Evolutionary conservation across 2,113 vertebrate genomes (phyloP).

Genomic region (Leucosticte australis): DNA sequence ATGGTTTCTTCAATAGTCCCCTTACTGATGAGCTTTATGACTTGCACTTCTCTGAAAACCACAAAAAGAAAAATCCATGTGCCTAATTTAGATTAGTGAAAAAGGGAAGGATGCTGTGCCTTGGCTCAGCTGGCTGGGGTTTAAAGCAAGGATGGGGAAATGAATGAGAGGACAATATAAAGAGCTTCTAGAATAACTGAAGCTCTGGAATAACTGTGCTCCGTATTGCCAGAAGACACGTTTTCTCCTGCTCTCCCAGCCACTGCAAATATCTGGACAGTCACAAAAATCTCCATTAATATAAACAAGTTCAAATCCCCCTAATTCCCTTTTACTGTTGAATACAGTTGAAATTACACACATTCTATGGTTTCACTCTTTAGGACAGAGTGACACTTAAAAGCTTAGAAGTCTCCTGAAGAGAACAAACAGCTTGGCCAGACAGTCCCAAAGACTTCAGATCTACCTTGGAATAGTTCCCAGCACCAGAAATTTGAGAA

Average conservation of each 20-base stretch:
- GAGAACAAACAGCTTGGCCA: background rate
- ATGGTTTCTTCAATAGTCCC: conserved; percentile 92
- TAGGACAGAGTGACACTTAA: background rate
- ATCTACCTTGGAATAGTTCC: background rate
- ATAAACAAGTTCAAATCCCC: background rate
- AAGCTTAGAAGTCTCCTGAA: background rate
- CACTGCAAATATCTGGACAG: background rate
- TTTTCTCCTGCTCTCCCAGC: background rate
- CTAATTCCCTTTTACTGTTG: background rate
- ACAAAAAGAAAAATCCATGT: background rate
- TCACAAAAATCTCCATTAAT: background rate
- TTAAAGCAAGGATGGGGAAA: background rate
- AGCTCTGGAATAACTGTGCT: background rate
- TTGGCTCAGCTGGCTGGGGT: background rate
- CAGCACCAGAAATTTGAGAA: background rate
- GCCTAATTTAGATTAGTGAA: background rate
- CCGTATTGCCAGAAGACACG: background rate
- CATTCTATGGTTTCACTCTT: background rate
- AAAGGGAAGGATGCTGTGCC: background rate
- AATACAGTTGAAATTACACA: background rate
- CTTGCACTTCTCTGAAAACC: conserved; percentile 85
- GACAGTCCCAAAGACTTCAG: background rate
- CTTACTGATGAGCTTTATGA: conserved; percentile 92
- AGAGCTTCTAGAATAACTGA: background rate
- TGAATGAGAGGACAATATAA: background rate